Evolutionary conservation across 2,888 invertebrate species (phyloP), one percentile per base, ranked within the genome.

Genomic region (Apodemia duryi): DNA sequence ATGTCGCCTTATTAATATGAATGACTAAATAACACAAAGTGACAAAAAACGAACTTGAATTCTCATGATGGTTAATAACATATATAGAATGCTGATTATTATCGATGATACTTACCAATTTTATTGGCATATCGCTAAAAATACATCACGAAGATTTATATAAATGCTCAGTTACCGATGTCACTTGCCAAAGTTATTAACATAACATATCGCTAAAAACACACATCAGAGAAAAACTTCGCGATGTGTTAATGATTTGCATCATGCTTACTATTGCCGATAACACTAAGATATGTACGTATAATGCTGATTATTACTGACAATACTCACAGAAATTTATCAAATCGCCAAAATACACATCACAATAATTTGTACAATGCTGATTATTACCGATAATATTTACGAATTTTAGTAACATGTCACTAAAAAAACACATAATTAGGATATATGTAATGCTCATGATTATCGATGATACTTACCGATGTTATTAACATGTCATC

Each of bases 301-400:
- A 21, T 21, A 21, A 21, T 21, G 21, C 21, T 21, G 21, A 21
- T 57, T 29, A 64, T 28, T 10, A 57, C 29, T 21, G 29, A 11
- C 13, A 63, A 57, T 10, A 61, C 61, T 65, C 28, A 65, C 65
- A 29, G 65, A 41, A 4, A 38, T 35, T 46, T 9, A 65, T 41
- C 63, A 64, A 57, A 43, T 64, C 57, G 2, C 64, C 64, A 41
- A 64, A 64, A 29, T 60, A 32, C 64, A 64, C 57, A 43, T 57
- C n/a, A 64, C 5, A 28, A 64, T 29, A 28, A 64, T 64, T 13
- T 64, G 41, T 29, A 41, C 32, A 32, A 43, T 43, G 43, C 29
- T 60, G 46, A 46, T 57, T 29, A 64, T 29, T 10, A 57, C 29
- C 4, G 29, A 13, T 32, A 51, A 60, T 5, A 61, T 51, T 65